phyloP scores from a whole-genome alignment of 2,797 vertebrate species.

The Neosalanx taihuensis region DNA sequence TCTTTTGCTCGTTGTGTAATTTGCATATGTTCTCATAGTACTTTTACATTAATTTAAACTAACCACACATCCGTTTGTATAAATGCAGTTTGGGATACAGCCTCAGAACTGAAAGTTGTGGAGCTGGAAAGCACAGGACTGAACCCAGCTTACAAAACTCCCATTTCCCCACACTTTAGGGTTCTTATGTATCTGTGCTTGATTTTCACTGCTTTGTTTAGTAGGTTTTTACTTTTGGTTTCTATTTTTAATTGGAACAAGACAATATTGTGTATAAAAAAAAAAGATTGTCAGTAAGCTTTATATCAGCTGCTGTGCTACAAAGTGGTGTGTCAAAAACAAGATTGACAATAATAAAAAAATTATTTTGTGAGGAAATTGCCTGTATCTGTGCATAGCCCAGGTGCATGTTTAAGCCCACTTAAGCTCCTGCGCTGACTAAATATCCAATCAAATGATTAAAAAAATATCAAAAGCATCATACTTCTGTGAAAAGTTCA shows the following conservation, averaged over 20 bases:
- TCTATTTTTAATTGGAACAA: conserved; percentile 81
- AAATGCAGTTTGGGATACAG: conserved; percentile 59
- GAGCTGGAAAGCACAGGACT: conserved; percentile 19
- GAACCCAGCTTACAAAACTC: conserved; percentile 28
- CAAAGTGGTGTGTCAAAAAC: conserved; percentile 78
- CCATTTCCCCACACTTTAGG: conserved; percentile 60
- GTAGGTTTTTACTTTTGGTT: conserved; percentile 79
- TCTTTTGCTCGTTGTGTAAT: conserved; percentile 85
- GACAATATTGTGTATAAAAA: conserved; percentile 82
- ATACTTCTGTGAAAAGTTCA: conserved; percentile 82
- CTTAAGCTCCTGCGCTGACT: conserved; percentile 80
- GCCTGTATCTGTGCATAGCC: conserved; percentile 82
- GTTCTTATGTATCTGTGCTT: conserved; percentile 79
- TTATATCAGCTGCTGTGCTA: conserved; percentile 86
- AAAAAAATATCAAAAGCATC: conserved; percentile 44
- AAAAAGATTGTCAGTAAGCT: conserved; percentile 79
- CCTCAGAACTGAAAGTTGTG: conserved; percentile 35
- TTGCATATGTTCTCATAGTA: conserved; percentile 83
- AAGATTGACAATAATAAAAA: conserved; percentile 70
- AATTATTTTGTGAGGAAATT: conserved; percentile 71
- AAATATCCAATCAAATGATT: conserved; percentile 46
- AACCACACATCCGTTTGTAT: conserved; percentile 69
- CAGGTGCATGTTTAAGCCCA: conserved; percentile 85
- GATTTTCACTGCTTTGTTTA: conserved; percentile 88
- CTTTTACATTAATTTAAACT: conserved; percentile 90